These are phyloP conservation scores for Syrmaticus mikado DNA, from an alignment of 2,113 vertebrate species.

Conservation along the genomic window DNA sequence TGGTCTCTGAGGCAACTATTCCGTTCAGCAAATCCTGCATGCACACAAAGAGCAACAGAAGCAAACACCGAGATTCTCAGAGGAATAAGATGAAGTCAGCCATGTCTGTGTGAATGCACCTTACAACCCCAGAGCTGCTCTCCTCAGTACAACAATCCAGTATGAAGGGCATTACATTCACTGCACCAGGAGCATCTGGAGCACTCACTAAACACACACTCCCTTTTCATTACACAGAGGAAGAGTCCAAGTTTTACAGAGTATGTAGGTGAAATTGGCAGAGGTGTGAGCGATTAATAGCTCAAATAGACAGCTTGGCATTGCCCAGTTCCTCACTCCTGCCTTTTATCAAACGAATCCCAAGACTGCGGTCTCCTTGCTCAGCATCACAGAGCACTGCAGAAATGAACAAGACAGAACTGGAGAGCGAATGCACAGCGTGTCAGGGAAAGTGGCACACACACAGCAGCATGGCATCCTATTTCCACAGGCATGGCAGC, in stretches of 20 bases:
- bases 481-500: not conserved
- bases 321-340: not conserved
- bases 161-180: not conserved
- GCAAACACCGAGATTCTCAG: not conserved
- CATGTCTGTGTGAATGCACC: not conserved
- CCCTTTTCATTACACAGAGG: not conserved
- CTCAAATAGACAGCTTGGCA: not conserved
- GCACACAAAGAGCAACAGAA: rapidly evolving
- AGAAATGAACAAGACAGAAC: not conserved
- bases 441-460: not conserved
- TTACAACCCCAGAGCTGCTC: not conserved
- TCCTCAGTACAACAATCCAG: not conserved
- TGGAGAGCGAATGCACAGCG: not conserved
- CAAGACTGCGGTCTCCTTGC: not conserved
- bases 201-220: not conserved
- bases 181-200: not conserved
- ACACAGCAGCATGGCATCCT: not conserved
- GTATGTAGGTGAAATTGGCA: not conserved
- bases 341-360: not conserved
- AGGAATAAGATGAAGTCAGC: constrained; percentile 10
- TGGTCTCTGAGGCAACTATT: not conserved
- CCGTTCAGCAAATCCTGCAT: not conserved
- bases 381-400: not conserved
- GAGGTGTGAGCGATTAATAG: not conserved
- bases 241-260: not conserved